Evolutionary conservation across 2,113 vertebrate species (phyloP), one percentile per base, ranked within the genome.

Genomic region (Chrysemys picta): DNA sequence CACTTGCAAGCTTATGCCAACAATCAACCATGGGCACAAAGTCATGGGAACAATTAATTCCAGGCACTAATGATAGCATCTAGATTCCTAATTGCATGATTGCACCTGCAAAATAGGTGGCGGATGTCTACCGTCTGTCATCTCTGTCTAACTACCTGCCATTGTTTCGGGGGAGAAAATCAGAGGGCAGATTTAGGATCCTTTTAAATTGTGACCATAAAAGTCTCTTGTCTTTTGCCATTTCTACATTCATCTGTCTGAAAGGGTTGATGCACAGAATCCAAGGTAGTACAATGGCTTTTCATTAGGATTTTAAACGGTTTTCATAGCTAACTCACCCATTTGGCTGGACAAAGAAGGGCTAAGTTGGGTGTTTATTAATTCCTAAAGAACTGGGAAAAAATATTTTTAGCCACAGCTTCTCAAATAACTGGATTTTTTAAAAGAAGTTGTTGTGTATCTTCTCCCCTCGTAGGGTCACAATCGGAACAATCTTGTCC

Each of bases 391-490:
- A 85, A 84, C 82, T 54, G 45, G 91, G 13, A 69, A 94, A 93
- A 87, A 59, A 85, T 42, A 38, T 87, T 92, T 93, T 47, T 75
- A 87, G 85, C 57, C 54, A 80, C 75, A 78, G 47, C 42, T 47
- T 78, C 45, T 25, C 45, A 90, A 82, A 80, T 52, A 88, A 10
- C n/a, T 62, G 29, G 86, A 84, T 91, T 90, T 96, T 92, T 85
- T 59, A 96, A 95, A 91, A 96, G 90, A 84, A 91, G 88, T 54
- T 65, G 75, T 91, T 95, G 94, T 92, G 90, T 96, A 5, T 76
- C 91, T 76, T 95, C 21, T 89, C 94, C 92, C 92, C 90, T 95
- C 69, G 87, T 82, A 93, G 91, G 92, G 96, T 96, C 96, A 94
- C 75, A 96, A 89, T 94, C 89, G 29, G 84, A 96, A 97, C 89